Percentiles rank a stretch among this genome's conserved stretches.
phyloP scores from a whole-genome alignment of 2,888 invertebrate genomes.

The Neoascia interrupta region DNA sequence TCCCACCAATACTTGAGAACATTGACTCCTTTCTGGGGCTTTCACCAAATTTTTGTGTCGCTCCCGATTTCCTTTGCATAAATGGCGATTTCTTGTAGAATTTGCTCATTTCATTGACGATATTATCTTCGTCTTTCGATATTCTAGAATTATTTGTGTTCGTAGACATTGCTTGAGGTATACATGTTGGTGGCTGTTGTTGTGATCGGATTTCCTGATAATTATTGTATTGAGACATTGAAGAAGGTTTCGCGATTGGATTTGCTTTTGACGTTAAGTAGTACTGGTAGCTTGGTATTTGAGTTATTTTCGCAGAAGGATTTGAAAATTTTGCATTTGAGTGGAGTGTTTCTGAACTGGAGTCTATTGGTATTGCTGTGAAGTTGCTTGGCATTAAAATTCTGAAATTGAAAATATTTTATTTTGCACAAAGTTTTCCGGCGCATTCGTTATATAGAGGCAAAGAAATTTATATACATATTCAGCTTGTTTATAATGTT shows the following conservation, averaged over 20 bases:
- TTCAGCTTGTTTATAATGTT: too few relatives aligned
- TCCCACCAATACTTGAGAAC: conserved; percentile 77
- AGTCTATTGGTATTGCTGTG: conserved; percentile 70
- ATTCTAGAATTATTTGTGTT: conserved; percentile 36
- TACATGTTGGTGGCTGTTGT: conserved; percentile 74
- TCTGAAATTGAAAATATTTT: conserved; percentile 59
- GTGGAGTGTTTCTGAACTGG: conserved; percentile 71
- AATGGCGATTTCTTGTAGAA: conserved; percentile 79
- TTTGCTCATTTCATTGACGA: conserved; percentile 75
- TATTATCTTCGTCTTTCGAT: conserved; percentile 71
- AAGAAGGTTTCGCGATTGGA: conserved; percentile 65
- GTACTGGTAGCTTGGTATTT: conserved; percentile 78
- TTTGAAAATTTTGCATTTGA: conserved; percentile 57
- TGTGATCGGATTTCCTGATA: conserved; percentile 67
- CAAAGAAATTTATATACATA: too few relatives aligned
- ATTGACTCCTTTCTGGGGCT: conserved; percentile 79
- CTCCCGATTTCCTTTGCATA: conserved; percentile 77
- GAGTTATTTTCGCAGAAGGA: conserved; percentile 73
- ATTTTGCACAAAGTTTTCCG: too few relatives aligned
- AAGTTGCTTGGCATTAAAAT: conserved; percentile 66
- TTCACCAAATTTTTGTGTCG: conserved; percentile 72
- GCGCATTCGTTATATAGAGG: too few relatives aligned
- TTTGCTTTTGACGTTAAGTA: conserved; percentile 71
- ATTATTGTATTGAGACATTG: conserved; percentile 63
- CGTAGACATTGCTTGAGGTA: conserved; percentile 71